phyloP scores from a whole-genome alignment of 2,113 vertebrate genomes.

The Rhea americana region DNA sequence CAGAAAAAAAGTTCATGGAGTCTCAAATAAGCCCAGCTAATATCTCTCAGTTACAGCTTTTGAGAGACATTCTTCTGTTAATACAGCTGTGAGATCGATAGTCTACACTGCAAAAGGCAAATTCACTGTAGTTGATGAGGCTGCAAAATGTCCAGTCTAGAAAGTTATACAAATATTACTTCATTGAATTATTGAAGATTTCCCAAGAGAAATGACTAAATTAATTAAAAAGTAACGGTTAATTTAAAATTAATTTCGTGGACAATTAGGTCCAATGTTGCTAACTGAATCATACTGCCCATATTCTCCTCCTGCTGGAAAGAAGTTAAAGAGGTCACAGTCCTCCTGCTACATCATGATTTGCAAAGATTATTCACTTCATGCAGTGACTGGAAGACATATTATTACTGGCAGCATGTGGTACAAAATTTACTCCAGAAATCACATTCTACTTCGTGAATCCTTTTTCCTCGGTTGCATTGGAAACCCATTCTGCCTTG shows the following conservation, averaged over 20 bases:
- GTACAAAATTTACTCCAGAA: neutral
- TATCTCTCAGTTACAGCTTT: neutral
- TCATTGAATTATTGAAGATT: slow-evolving; percentile 7
- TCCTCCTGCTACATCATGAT: neutral
- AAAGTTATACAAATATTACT: neutral
- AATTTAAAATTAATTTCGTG: slow-evolving; percentile 13
- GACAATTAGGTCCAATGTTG: neutral
- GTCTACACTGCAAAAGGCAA: neutral
- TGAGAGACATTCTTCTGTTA: neutral
- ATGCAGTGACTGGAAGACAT: neutral
- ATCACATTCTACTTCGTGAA: neutral
- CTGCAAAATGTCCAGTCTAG: neutral
- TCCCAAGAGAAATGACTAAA: slow-evolving; percentile 5
- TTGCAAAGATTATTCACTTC: neutral
- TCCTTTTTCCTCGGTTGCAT: neutral
- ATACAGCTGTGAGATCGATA: neutral
- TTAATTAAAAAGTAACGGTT: slow-evolving; percentile 30
- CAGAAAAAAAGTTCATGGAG: neutral
- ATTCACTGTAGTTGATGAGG: neutral
- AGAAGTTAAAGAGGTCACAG: neutral
- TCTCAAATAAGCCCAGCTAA: neutral
- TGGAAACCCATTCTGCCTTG: neutral
- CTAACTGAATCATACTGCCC: neutral
- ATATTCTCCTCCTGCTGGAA: slow-evolving; percentile 8
- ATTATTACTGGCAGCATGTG: slow-evolving; percentile 7